phyloP scores from a whole-genome alignment of 2,888 invertebrate genomes.

The Drosophila anomalata region DNA sequence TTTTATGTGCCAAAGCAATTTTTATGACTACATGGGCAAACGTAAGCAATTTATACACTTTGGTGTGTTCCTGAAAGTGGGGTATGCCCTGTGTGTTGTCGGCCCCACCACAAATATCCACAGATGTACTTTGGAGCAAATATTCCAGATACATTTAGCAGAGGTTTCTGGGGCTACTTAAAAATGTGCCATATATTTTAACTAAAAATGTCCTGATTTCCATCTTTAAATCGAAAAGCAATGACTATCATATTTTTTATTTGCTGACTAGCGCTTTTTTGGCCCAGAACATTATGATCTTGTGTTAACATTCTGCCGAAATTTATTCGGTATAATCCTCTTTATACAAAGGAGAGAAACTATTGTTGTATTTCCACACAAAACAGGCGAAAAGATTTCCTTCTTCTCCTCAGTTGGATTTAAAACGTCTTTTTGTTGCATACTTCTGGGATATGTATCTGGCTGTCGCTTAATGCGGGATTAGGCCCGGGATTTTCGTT shows the following conservation, averaged over 20 bases:
- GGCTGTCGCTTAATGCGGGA: conserved; percentile 31
- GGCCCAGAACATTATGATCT: background rate
- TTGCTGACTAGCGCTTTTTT: background rate
- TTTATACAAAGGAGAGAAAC: conserved; percentile 14
- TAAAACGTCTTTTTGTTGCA: conserved; percentile 21
- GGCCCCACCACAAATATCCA: background rate
- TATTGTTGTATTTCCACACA: conserved; percentile 4
- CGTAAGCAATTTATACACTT: conserved; percentile 60
- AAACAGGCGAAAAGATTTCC: background rate
- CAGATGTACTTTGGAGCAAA: background rate
- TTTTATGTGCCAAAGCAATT: conserved; percentile 68
- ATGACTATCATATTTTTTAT: background rate
- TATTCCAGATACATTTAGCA: background rate
- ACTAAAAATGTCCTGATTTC: background rate
- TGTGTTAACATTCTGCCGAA: conserved; percentile 1
- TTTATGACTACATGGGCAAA: conserved; percentile 49
- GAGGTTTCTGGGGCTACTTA: no score
- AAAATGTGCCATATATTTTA: no score
- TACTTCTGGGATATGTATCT: conserved; percentile 26
- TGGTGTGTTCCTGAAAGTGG: conserved; percentile 16
- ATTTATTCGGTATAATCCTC: conserved; percentile 23
- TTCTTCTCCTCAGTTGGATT: conserved; percentile 15
- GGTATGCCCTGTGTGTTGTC: conserved; percentile 10
- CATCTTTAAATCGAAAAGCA: background rate
- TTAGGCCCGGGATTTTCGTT: conserved; percentile 31